Conservation (phyloP, 2,113 vertebrate genomes). For the Ciconia maguari region DNA sequence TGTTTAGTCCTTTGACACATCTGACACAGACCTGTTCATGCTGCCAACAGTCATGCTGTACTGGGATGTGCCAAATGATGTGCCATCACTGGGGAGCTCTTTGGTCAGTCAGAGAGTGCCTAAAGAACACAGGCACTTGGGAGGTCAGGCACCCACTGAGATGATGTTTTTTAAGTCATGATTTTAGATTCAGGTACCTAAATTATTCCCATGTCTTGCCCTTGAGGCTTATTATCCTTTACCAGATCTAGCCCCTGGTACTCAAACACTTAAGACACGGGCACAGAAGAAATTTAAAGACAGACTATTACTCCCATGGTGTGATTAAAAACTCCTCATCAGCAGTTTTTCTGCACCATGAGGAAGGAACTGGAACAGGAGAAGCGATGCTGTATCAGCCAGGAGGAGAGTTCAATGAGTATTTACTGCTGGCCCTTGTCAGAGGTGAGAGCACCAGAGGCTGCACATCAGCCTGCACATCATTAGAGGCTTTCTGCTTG, state of each 20-base stretch:
- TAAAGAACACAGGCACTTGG: background rate
- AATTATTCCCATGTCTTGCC: background rate
- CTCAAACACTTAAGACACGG: background rate
- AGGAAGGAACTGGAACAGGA: background rate
- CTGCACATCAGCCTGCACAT: background rate
- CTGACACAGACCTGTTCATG: background rate
- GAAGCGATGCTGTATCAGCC: background rate
- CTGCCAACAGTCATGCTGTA: background rate
- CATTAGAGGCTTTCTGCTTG: conserved; percentile 2
- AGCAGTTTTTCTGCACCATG: background rate
- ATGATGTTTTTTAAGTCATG: background rate
- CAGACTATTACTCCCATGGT: background rate
- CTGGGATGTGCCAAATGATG: background rate
- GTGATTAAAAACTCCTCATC: background rate
- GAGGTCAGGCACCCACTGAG: background rate
- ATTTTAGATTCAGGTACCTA: background rate
- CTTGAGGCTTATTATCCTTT: background rate
- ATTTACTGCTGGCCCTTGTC: background rate
- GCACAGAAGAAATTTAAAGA: background rate
- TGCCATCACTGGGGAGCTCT: background rate
- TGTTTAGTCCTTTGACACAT: background rate
- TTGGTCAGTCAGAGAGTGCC: background rate
- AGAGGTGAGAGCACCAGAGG: conserved; percentile 10
- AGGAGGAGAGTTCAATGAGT: background rate
- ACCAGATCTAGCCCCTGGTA: background rate